A percentile compares a stretch with the other conserved stretches of the same genome.
phyloP scores from a whole-genome alignment of 2,113 vertebrate genomes.

The Cettia cetti region DNA sequence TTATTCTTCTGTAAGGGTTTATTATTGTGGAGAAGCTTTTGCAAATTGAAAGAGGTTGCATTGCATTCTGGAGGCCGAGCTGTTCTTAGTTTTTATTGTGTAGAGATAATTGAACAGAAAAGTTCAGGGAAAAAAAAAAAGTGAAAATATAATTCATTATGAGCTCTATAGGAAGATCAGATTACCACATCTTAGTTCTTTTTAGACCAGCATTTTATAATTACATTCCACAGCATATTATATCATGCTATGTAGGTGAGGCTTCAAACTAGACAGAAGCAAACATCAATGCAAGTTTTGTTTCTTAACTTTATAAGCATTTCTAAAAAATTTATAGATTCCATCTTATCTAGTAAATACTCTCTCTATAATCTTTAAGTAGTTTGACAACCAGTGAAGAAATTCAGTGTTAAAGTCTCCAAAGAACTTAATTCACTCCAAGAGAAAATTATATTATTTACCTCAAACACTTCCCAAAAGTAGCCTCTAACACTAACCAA shows the following conservation, averaged over 20 bases:
- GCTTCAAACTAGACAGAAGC: background rate
- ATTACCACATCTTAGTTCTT: background rate
- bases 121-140: background rate
- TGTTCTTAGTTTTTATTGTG: background rate
- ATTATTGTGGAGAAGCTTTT: conserved; percentile 35
- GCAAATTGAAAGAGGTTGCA: conserved; percentile 5
- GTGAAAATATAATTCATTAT: conserved; percentile 20
- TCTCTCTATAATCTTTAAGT: background rate
- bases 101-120: conserved; percentile 16
- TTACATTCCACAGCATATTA: background rate
- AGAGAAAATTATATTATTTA: background rate
- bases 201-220: conserved; percentile 11
- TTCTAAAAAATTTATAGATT: background rate
- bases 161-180: background rate
- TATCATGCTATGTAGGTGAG: background rate
- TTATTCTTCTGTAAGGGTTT: conserved; percentile 20
- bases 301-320: background rate
- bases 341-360: background rate
- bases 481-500: background rate
- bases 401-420: background rate
- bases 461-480: conserved; percentile 8
- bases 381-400: background rate
- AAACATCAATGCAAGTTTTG: background rate
- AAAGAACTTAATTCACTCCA: background rate
- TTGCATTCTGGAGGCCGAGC: conserved; percentile 18